phyloP scores from a whole-genome alignment of 2,113 vertebrate species.

The Sander lucioperca region DNA sequence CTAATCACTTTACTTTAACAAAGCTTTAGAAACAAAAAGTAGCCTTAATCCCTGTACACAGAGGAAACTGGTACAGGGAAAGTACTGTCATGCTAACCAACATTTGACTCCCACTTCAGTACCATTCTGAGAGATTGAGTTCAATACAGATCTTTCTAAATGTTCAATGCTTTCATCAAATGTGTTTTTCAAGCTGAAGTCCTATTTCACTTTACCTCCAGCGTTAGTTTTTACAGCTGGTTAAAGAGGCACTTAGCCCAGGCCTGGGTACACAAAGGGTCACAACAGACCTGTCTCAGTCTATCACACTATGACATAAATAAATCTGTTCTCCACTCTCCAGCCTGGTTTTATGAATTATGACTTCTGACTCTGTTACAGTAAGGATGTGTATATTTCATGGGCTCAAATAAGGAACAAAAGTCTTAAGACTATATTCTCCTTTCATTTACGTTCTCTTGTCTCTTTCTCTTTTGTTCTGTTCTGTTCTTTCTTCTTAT shows the following conservation, averaged over 20 bases:
- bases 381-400: constrained; percentile 71
- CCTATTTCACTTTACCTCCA: not conserved
- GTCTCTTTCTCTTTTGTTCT: constrained; percentile 1
- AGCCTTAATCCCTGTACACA: not conserved
- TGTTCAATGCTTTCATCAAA: constrained; percentile 13
- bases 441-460: constrained; percentile 14
- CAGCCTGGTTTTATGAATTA: constrained; percentile 54
- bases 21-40: constrained; percentile 1
- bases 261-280: not conserved
- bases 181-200: constrained; percentile 16
- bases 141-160: constrained; percentile 14
- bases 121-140: constrained; percentile 5
- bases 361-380: constrained; percentile 41
- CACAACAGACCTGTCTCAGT: constrained; percentile 17
- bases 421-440: constrained; percentile 10
- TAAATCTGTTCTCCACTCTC: constrained; percentile 17
- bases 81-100: not conserved
- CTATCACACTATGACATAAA: not conserved
- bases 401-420: constrained; percentile 28
- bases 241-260: constrained; percentile 22
- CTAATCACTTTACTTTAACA: constrained; percentile 16
- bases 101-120: not conserved
- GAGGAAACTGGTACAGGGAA: not conserved
- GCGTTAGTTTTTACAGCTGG: constrained; percentile 10
- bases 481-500: constrained; percentile 14